Evolutionary conservation across 2,113 vertebrate species (phyloP).

Genomic region (Melierax canorus): DNA sequence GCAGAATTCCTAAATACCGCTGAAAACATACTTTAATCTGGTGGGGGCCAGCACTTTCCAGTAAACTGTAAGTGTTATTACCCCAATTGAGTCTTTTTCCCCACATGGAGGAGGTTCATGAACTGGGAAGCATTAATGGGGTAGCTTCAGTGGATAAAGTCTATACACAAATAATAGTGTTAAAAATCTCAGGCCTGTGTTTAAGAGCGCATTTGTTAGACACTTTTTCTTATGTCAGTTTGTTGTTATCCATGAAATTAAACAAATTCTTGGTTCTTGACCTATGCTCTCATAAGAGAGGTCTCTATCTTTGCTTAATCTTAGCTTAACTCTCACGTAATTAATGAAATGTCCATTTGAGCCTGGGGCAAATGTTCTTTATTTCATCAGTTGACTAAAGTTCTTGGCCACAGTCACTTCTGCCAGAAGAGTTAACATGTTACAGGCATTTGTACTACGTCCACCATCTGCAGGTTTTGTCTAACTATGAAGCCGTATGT

Average conservation of each 20-base stretch:
- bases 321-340: background rate
- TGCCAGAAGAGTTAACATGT: background rate
- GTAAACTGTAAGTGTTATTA: background rate
- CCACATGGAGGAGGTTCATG: background rate
- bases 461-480: background rate
- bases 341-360: background rate
- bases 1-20: background rate
- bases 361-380: background rate
- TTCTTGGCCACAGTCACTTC: background rate
- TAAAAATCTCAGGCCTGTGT: background rate
- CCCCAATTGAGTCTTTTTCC: background rate
- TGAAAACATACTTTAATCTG: background rate
- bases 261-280: background rate
- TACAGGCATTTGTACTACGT: background rate
- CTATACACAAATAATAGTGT: background rate
- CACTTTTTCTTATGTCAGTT: background rate
- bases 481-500: rapidly evolving
- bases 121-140: background rate
- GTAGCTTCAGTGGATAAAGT: background rate
- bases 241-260: background rate
- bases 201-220: background rate
- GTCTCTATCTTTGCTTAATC: background rate
- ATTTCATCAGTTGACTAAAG: background rate
- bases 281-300: background rate
- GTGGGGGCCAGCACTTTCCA: background rate